Evolutionary conservation across 2,888 invertebrate species (phyloP).

Genomic region (Drosophila antonietae): DNA sequence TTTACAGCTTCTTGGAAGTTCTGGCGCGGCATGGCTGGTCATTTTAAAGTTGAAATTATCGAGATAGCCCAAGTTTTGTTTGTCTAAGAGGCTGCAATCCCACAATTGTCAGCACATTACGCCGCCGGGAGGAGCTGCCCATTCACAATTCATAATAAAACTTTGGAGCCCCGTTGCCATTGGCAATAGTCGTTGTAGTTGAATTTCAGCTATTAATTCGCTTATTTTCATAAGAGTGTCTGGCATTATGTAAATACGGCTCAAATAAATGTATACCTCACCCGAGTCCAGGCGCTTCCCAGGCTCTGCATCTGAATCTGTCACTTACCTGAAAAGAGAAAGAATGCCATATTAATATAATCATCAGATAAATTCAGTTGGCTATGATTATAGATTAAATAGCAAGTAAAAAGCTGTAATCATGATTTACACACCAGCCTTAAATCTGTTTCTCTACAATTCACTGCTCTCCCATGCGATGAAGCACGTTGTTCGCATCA

Average conservation of each 20-base stretch:
- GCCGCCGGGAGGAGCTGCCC: conserved; percentile 13
- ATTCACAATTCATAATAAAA: conserved; percentile 55
- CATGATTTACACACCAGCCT: neutral
- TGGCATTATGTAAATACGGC: conserved; percentile 53
- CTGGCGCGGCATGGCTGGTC: conserved; percentile 47
- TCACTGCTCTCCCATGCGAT: neutral
- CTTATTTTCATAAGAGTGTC: conserved; percentile 54
- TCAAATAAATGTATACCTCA: conserved; percentile 1
- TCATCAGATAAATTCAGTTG: neutral
- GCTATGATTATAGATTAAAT: neutral
- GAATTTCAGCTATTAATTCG: conserved; percentile 59
- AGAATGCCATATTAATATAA: neutral
- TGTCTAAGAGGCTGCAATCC: conserved; percentile 49
- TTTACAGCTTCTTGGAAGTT: conserved; percentile 72
- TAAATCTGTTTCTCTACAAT: conserved; percentile 34
- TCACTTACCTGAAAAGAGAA: conserved; percentile 64
- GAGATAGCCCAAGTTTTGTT: conserved; percentile 47
- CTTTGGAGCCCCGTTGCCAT: conserved; percentile 53
- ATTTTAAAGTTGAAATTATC: conserved; percentile 77
- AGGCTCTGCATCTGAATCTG: neutral
- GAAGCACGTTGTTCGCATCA: neutral
- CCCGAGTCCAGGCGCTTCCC: conserved; percentile 13
- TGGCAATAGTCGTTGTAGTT: conserved; percentile 64
- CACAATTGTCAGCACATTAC: conserved; percentile 75
- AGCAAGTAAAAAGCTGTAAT: neutral